These are phyloP conservation scores for Colletes gigas DNA, from an alignment of 1,140 invertebrate genomes.

Conservation along the genomic window DNA sequence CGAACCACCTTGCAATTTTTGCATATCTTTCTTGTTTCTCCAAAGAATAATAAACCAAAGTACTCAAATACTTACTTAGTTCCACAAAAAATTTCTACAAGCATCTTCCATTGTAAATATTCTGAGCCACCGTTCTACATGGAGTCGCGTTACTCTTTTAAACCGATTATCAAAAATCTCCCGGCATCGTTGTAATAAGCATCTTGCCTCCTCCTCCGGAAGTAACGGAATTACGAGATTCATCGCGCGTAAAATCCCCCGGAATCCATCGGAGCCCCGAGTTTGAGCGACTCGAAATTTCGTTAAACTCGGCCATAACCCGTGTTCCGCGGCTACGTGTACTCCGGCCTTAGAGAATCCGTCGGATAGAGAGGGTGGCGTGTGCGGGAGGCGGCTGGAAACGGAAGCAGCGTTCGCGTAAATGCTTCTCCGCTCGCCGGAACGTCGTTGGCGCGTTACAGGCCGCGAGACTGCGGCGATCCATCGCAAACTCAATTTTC, in stretches of 20 bases:
- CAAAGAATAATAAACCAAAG: no score
- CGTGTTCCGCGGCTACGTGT: conserved; percentile 7
- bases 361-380: not conserved
- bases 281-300: conserved; percentile 15
- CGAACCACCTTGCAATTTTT: no score
- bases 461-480: conserved; percentile 51
- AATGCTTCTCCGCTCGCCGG: conserved; percentile 13
- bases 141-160: no score
- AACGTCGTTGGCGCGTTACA: conserved; percentile 18
- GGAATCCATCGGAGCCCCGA: not conserved
- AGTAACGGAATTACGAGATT: not conserved
- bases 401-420: conserved; percentile 10
- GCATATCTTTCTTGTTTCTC: no score
- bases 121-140: no score
- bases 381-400: not conserved
- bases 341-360: conserved; percentile 28
- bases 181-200: not conserved
- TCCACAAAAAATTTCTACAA: no score
- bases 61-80: no score
- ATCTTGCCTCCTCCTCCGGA: not conserved
- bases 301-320: conserved; percentile 20
- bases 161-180: no score
- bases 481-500: conserved; percentile 64
- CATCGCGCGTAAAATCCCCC: not conserved
- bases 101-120: no score